Evolutionary conservation across 1,140 invertebrate species (phyloP).

Genomic region (Dysdera silvatica): DNA sequence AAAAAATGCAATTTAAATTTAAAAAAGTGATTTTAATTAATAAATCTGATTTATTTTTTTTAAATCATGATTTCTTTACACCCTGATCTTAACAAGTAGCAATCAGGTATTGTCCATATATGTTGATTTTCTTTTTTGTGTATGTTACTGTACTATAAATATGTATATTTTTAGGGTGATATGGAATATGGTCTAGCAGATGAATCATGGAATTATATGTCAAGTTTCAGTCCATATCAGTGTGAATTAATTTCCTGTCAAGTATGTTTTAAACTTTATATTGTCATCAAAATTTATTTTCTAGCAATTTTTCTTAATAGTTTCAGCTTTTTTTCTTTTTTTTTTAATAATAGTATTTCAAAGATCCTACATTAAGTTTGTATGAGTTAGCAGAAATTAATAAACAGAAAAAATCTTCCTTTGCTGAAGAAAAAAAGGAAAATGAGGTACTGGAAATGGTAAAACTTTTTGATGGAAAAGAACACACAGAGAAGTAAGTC

Average conservation of each 20-base stretch:
- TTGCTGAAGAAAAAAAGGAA: constrained; percentile 24
- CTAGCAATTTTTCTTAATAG: not conserved
- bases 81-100: constrained; percentile 10
- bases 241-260: constrained; percentile 47
- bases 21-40: too few species aligned
- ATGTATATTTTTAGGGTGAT: constrained; percentile 50
- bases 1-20: too few species aligned
- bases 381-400: constrained; percentile 39
- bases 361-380: constrained; percentile 41
- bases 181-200: constrained; percentile 58
- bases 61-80: too few species aligned
- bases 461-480: constrained; percentile 35
- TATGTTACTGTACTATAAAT: too few species aligned
- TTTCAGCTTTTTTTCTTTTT: not conserved
- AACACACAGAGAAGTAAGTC: constrained; percentile 41
- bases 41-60: too few species aligned
- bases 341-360: constrained; percentile 40
- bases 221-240: constrained; percentile 59
- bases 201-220: constrained; percentile 61
- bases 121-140: constrained; percentile 14
- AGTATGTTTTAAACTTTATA: constrained; percentile 36
- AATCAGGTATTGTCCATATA: not conserved
- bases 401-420: constrained; percentile 8
- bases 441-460: constrained; percentile 38
- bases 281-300: not conserved